Evolutionary conservation across 2,888 invertebrate species (phyloP).

Genomic region (Helicoverpa assulta): DNA sequence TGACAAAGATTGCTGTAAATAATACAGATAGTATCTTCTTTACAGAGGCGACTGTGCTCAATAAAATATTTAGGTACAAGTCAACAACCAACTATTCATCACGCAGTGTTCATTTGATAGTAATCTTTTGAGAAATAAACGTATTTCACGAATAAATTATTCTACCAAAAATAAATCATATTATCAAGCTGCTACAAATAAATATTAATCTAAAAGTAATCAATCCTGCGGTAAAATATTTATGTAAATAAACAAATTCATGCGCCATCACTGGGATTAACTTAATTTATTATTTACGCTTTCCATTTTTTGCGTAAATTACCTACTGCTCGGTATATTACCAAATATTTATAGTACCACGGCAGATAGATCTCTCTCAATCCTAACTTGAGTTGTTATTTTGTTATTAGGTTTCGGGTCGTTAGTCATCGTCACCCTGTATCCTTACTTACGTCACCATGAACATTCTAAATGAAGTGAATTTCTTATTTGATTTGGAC

Average conservation of each 20-base stretch:
- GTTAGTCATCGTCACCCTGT: too few relatives aligned
- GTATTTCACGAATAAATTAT: background rate
- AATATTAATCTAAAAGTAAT: background rate
- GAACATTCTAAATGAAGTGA: too few relatives aligned
- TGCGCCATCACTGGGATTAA: conserved; percentile 1
- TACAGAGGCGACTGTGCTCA: conserved; percentile 4
- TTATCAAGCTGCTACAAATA: background rate
- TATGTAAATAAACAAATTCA: background rate
- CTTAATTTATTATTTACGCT: conserved; percentile 2
- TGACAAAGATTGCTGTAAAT: conserved; percentile 44
- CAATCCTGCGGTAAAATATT: conserved; percentile 9
- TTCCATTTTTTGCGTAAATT: background rate
- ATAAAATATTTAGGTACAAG: conserved; percentile 35
- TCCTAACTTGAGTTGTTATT: too few relatives aligned
- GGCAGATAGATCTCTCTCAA: too few relatives aligned
- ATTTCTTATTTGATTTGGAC: too few relatives aligned
- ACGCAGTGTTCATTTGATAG: conserved; percentile 4
- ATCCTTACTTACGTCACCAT: too few relatives aligned
- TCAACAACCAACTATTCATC: conserved; percentile 20
- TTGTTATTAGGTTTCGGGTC: too few relatives aligned
- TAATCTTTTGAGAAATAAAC: conserved; percentile 12
- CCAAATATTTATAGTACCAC: too few relatives aligned
- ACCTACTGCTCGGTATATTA: too few relatives aligned
- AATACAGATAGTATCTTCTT: conserved; percentile 44
- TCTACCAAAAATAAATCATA: conserved; percentile 2